Evolutionary conservation across 2,888 invertebrate genomes (phyloP).

Genomic region (Tetramorium bicarinatum): DNA sequence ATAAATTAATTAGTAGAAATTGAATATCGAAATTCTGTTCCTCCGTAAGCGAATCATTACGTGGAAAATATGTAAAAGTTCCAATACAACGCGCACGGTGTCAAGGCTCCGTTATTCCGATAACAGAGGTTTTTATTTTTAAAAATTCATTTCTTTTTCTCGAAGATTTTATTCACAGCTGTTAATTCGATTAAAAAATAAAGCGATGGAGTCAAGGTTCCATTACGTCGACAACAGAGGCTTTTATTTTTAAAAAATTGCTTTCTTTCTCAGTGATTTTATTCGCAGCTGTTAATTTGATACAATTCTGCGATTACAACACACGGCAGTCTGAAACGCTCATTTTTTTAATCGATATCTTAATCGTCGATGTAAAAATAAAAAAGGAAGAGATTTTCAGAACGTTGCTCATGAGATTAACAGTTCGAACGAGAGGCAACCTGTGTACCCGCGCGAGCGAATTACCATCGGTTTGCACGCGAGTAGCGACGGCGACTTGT

Average conservation of each 20-base stretch:
- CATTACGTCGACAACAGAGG: not conserved
- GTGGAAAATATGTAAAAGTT: constrained; percentile 9
- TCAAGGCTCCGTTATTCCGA: too few relatives aligned
- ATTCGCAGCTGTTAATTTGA: not conserved
- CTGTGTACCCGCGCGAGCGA: not conserved
- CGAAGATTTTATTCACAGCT: too few relatives aligned
- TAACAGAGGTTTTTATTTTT: too few relatives aligned
- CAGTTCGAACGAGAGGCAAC: not conserved
- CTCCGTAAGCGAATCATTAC: not conserved
- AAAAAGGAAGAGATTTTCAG: not conserved
- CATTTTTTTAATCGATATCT: not conserved
- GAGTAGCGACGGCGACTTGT: not conserved
- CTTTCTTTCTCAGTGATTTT: not conserved
- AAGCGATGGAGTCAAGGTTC: not conserved
- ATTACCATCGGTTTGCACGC: constrained; percentile 6
- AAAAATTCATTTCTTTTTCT: too few relatives aligned
- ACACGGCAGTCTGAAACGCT: not conserved
- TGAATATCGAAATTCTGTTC: not conserved
- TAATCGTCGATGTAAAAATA: not conserved
- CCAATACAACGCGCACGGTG: not conserved
- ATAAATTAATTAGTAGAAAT: constrained; percentile 34
- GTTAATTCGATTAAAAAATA: too few relatives aligned
- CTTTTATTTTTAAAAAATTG: constrained; percentile 3
- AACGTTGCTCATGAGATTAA: not conserved
- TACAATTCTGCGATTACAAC: not conserved